Conservation (phyloP, 1,140 invertebrate genomes). For the Nomia melanderi region DNA sequence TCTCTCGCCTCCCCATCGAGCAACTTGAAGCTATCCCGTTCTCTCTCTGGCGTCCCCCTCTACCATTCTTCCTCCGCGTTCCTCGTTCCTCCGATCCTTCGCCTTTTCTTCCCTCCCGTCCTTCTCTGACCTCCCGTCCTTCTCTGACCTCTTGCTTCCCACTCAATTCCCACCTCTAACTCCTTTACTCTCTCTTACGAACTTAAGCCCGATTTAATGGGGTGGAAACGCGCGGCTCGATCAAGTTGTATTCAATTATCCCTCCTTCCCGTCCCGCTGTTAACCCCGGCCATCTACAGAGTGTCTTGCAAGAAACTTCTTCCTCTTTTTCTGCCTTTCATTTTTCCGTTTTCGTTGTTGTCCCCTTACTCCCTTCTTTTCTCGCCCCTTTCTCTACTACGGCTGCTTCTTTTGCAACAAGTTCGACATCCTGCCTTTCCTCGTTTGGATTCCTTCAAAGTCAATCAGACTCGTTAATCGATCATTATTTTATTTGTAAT, state of each 20-base stretch:
- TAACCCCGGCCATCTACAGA: conserved; percentile 59
- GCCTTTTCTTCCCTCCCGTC: conserved; percentile 1
- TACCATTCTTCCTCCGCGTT: neutral
- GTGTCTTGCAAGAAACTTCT: conserved; percentile 63
- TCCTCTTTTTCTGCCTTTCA: conserved; percentile 28
- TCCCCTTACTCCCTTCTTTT: neutral
- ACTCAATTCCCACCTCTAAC: conserved; percentile 32
- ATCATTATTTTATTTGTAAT: too few species aligned
- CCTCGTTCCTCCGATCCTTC: conserved; percentile 30
- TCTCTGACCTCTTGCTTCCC: conserved; percentile 25
- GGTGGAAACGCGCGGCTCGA: conserved; percentile 80
- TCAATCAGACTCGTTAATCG: too few species aligned
- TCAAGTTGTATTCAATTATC: conserved; percentile 82
- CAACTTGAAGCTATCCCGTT: neutral
- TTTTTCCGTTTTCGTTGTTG: conserved; percentile 24
- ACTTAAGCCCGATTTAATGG: conserved; percentile 81
- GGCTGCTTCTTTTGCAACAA: conserved; percentile 4
- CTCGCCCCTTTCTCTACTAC: neutral
- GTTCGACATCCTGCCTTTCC: conserved; percentile 7
- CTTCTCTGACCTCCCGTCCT: conserved; percentile 12
- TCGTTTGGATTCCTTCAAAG: too few species aligned
- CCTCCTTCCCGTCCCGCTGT: conserved; percentile 66
- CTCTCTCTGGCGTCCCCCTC: neutral
- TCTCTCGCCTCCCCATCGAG: conserved; percentile 63
- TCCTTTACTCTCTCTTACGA: conserved; percentile 59